Percentiles rank a stretch among this genome's conserved stretches.
These are phyloP conservation scores for Anseranas semipalmata DNA, from an alignment of 2,113 vertebrate genomes.

Conservation along the genomic window DNA sequence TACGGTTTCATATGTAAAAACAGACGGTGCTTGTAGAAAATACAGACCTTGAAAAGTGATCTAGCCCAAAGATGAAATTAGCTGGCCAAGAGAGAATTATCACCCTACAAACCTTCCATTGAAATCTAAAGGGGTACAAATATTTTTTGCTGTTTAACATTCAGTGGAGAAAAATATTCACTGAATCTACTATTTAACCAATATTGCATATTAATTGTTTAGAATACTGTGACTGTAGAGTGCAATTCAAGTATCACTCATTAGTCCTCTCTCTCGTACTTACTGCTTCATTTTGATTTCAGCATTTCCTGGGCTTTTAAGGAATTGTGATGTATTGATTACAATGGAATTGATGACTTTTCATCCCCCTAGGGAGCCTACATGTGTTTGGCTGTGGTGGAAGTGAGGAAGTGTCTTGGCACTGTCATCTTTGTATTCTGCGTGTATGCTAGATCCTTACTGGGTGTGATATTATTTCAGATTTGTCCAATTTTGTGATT, in stretches of 20 bases:
- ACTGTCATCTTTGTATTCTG: background rate
- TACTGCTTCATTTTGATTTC: background rate
- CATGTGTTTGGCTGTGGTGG: background rate
- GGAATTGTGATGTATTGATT: background rate
- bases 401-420: background rate
- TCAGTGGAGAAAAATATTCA: background rate
- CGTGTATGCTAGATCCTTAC: background rate
- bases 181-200: background rate
- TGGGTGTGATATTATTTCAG: background rate
- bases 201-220: background rate
- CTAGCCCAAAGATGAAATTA: background rate
- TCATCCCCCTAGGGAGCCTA: background rate
- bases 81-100: background rate
- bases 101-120: background rate
- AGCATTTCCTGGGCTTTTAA: conserved; percentile 11
- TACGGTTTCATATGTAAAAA: background rate
- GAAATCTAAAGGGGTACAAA: background rate
- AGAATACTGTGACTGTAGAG: background rate
- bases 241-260: background rate
- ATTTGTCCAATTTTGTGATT: background rate
- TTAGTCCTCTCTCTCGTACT: background rate
- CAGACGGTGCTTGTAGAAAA: background rate
- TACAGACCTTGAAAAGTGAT: background rate
- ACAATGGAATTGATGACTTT: background rate
- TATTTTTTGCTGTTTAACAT: background rate